Conservation (phyloP, 2,888 invertebrate species). For the Macroteleia sp. region DNA sequence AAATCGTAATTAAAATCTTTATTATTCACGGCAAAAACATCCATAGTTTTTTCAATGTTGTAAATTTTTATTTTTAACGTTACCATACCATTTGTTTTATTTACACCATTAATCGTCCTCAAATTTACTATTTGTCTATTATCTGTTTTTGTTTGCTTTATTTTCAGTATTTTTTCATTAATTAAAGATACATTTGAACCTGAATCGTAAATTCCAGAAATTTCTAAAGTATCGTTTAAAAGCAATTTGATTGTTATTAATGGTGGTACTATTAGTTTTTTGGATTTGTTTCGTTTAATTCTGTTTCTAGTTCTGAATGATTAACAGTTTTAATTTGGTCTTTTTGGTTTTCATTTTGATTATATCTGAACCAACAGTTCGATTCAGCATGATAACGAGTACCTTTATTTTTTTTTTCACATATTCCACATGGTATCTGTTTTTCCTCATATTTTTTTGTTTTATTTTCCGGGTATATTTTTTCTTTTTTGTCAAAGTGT, state of each 20-base stretch:
- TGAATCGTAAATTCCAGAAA: conserved; percentile 63
- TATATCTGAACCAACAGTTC: conserved; percentile 62
- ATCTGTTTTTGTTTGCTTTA: conserved; percentile 25
- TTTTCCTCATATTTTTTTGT: conserved; percentile 59
- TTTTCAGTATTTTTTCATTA: conserved; percentile 37
- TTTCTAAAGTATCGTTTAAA: conserved; percentile 48
- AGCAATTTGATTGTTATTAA: conserved; percentile 63
- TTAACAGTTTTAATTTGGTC: conserved; percentile 58
- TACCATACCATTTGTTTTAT: conserved; percentile 61
- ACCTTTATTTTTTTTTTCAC: conserved; percentile 68
- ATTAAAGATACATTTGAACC: conserved; percentile 66
- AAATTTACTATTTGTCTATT: conserved; percentile 11
- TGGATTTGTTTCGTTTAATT: conserved; percentile 65
- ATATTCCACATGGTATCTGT: conserved; percentile 66
- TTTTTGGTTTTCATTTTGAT: conserved; percentile 40
- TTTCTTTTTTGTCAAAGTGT: conserved; percentile 48
- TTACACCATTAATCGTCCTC: conserved; percentile 67
- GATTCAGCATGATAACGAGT: conserved; percentile 60
- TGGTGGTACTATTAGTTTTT: conserved; percentile 70
- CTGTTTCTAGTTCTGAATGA: conserved; percentile 67
- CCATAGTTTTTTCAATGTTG: conserved; percentile 59
- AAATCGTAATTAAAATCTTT: conserved; percentile 70
- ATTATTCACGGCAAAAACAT: conserved; percentile 66
- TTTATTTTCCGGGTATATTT: conserved; percentile 31
- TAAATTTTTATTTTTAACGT: conserved; percentile 65